Evolutionary conservation across 2,888 invertebrate species (phyloP), one percentile per base, ranked within the genome.

Genomic region (Desoria tigrina): DNA sequence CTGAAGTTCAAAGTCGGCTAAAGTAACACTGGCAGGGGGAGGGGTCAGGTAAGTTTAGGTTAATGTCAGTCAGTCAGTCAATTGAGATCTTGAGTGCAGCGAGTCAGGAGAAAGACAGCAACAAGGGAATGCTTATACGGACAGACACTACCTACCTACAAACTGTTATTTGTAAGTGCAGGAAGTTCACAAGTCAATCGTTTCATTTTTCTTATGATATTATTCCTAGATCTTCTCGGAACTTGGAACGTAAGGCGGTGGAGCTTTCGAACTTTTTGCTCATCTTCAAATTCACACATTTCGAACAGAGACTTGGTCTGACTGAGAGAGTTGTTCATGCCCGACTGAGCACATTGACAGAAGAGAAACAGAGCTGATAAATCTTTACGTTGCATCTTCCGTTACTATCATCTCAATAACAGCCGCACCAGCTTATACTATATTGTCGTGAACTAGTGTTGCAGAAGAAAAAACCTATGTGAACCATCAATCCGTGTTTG

Each of bases 331-430:
- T 51, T 51, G 51, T 51, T 51, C 51, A 51, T 26, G 51, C 24
- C 51, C 3, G 51, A 51, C 7, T 51, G 26, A 51, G 51, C 55
- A 61, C 60, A 61, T 54, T 54, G 53, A 61, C 54, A 42, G 27
- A 54, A 61, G 61, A 61, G 51, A 61, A 61, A 61, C 61, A 61
- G 50, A 23, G 16, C n/a, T 39, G 50, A 61, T 61, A 61, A 61
- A 61, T 61, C 61, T 61, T 61, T 32, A 16, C 26, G 4, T 4
- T 51, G 21, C 53, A 4, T 23, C 7, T 21, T 4, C n/a, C n/a
- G n/a, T n/a, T 45, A 6, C n/a, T 45, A 45, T 45, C 45, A 45
- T 45, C 45, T 21, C 45, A 11, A 9, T 9, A 39, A 16, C 6
- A 45, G 45, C 21, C 45, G 9, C 23, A 6, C 23, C 53, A 11